Evolutionary conservation across 2,113 vertebrate genomes (phyloP).

Genomic region (Chaetura pelagica): DNA sequence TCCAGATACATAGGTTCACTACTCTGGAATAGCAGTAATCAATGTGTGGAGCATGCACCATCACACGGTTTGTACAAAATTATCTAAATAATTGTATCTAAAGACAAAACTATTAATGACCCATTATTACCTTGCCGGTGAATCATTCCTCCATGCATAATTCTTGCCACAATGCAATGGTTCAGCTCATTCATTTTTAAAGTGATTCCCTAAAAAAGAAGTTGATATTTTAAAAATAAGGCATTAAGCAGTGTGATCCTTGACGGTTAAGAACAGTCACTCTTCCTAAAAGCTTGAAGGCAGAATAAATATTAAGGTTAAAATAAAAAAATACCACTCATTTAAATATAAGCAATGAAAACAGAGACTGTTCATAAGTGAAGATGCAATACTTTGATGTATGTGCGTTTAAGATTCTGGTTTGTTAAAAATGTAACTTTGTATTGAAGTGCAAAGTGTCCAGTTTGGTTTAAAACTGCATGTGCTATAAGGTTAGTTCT

Average conservation of each 20-base stretch:
- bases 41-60: not conserved
- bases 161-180: constrained; percentile 97
- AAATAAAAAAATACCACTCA: not conserved
- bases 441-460: not conserved
- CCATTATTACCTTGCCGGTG: constrained; percentile 92
- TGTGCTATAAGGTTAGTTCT: not conserved
- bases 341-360: not conserved
- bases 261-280: not conserved
- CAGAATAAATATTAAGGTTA: not conserved
- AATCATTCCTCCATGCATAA: constrained; percentile 99
- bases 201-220: constrained; percentile 89
- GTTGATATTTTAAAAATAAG: not conserved
- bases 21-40: not conserved
- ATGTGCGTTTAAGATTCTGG: not conserved
- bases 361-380: not conserved
- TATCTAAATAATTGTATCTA: not conserved
- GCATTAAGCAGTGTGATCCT: not conserved
- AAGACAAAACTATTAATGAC: not conserved
- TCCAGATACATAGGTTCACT: not conserved
- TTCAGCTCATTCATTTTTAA: constrained; percentile 99
- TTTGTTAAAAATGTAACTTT: not conserved
- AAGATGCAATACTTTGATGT: not conserved
- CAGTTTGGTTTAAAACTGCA: not conserved
- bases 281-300: not conserved
- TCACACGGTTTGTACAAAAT: not conserved